phyloP scores from a whole-genome alignment of 2,888 invertebrate genomes.

The Philaethria dido region DNA sequence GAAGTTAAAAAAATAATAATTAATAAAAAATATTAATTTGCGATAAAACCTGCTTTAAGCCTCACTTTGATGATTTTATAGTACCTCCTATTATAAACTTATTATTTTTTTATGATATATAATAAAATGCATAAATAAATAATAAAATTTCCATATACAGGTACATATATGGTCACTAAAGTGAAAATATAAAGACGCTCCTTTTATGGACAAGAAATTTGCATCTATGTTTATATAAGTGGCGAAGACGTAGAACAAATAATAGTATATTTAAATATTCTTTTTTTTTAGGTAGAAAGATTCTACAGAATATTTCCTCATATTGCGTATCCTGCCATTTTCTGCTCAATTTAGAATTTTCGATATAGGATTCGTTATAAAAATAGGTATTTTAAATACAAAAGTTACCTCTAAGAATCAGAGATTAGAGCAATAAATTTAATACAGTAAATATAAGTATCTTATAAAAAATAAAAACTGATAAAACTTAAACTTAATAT shows the following conservation, averaged over 20 bases:
- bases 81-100: not conserved
- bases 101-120: constrained; percentile 1
- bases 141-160: not conserved
- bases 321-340: too few relatives aligned
- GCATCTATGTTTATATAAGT: not conserved
- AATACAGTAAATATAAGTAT: too few relatives aligned
- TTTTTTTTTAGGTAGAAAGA: not conserved
- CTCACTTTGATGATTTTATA: not conserved
- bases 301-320: too few relatives aligned
- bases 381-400: too few relatives aligned
- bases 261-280: not conserved
- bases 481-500: too few relatives aligned
- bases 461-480: too few relatives aligned
- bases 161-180: not conserved
- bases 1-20: too few relatives aligned
- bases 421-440: too few relatives aligned
- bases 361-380: too few relatives aligned
- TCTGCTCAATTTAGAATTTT: too few relatives aligned
- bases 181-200: not conserved
- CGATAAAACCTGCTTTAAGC: not conserved
- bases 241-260: not conserved
- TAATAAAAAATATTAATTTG: not conserved
- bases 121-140: not conserved
- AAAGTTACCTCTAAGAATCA: too few relatives aligned
- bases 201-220: not conserved